Conservation (phyloP, 2,888 invertebrate species). For the Micoletzkya japonica region DNA sequence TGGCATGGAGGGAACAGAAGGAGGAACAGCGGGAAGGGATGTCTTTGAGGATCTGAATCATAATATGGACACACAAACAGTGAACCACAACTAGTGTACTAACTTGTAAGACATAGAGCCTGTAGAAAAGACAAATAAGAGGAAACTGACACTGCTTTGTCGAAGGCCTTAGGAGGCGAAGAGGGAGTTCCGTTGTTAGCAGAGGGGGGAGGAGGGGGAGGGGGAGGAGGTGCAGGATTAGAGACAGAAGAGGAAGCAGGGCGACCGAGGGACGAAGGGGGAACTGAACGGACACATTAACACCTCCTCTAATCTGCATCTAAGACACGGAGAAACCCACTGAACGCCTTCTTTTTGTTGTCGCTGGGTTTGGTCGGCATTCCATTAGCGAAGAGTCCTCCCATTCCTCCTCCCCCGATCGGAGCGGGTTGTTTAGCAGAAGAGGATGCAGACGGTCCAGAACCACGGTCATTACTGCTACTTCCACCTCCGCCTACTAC, state of each 20-base stretch:
- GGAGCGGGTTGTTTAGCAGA: neutral
- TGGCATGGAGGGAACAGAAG: constrained; percentile 21
- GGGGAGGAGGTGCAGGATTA: constrained; percentile 28
- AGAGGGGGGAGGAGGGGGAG: constrained; percentile 32
- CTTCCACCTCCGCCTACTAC: neutral
- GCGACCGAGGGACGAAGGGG: constrained; percentile 35
- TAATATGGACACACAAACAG: neutral
- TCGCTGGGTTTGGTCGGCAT: constrained; percentile 59
- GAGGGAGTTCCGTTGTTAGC: constrained; percentile 1
- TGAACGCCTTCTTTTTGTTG: constrained; percentile 41
- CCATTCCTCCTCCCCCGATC: constrained; percentile 32
- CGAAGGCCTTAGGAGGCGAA: neutral
- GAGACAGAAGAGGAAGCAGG: constrained; percentile 31
- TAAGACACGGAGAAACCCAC: constrained; percentile 19
- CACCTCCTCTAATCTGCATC: neutral
- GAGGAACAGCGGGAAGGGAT: constrained; percentile 19
- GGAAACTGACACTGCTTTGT: neutral
- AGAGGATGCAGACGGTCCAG: neutral
- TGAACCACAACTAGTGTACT: neutral
- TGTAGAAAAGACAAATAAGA: neutral
- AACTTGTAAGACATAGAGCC: neutral
- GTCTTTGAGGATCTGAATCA: neutral
- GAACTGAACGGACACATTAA: constrained; percentile 26
- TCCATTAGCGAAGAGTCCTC: constrained; percentile 60
- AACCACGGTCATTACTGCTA: neutral